Conservation (phyloP, 2,888 invertebrate genomes). For the Ethmia dodecea region DNA sequence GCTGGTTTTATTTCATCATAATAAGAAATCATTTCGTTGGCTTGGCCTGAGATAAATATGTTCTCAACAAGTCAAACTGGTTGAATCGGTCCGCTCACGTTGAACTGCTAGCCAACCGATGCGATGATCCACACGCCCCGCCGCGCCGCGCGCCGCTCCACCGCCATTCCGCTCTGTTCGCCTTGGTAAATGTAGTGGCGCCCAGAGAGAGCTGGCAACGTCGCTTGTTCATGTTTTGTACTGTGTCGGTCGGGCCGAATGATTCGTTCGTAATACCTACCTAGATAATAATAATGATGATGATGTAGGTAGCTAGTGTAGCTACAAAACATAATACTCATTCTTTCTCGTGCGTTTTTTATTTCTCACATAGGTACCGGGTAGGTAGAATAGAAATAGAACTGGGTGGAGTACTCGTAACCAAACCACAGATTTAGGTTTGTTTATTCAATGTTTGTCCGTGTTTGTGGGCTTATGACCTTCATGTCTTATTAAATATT, state of each 20-base stretch:
- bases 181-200: slow-evolving; percentile 50
- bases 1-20: no score
- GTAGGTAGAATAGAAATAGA: no score
- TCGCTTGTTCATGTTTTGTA: slow-evolving; percentile 36
- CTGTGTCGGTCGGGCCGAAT: slow-evolving; percentile 17
- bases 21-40: no score
- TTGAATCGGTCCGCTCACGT: slow-evolving; percentile 21
- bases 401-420: no score
- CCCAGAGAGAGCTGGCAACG: slow-evolving; percentile 43
- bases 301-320: slow-evolving; percentile 9
- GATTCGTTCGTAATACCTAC: slow-evolving; percentile 15
- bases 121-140: slow-evolving; percentile 25
- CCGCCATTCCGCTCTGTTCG: slow-evolving; percentile 38
- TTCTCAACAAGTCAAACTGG: slow-evolving; percentile 16
- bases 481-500: no score
- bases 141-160: slow-evolving; percentile 19
- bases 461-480: no score
- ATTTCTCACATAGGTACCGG: no score
- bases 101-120: slow-evolving; percentile 26
- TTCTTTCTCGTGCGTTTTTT: no score
- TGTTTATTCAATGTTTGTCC: no score
- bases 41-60: slow-evolving; percentile 6
- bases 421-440: no score
- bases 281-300: slow-evolving; percentile 10
- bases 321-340: no score